Conservation (phyloP, 2,888 invertebrate genomes). For the Archips xylosteana region DNA sequence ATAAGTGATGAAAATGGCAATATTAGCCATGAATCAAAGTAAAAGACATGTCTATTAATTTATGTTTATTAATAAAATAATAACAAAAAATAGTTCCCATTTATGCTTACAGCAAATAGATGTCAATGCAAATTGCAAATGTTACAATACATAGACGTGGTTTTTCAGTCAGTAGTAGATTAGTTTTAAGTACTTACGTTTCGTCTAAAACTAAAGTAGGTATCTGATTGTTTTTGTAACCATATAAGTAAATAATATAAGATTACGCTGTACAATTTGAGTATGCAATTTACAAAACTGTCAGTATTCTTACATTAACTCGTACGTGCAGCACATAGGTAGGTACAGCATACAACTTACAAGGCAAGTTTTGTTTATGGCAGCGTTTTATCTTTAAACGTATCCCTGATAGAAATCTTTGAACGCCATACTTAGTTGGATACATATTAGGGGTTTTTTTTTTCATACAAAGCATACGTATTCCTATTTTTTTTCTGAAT, state of each 20-base stretch:
- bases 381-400: background rate
- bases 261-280: background rate
- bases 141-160: constrained; percentile 33
- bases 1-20: too few relatives aligned
- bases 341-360: background rate
- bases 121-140: constrained; percentile 17
- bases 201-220: background rate
- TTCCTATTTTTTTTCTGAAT: background rate
- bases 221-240: background rate
- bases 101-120: constrained; percentile 19
- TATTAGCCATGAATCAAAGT: background rate
- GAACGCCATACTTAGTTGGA: background rate
- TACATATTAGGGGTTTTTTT: too few relatives aligned
- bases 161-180: constrained; percentile 30
- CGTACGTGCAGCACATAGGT: background rate
- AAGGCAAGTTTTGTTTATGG: constrained; percentile 3
- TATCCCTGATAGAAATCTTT: background rate
- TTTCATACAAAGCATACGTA: background rate
- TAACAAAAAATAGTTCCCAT: constrained; percentile 30
- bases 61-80: constrained; percentile 17
- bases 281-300: background rate
- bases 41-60: constrained; percentile 5
- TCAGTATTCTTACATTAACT: background rate
- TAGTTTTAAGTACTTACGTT: constrained; percentile 22
- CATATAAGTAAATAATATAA: background rate